Evolutionary conservation across 2,113 vertebrate species (phyloP).

Genomic region (Uria aalge): DNA sequence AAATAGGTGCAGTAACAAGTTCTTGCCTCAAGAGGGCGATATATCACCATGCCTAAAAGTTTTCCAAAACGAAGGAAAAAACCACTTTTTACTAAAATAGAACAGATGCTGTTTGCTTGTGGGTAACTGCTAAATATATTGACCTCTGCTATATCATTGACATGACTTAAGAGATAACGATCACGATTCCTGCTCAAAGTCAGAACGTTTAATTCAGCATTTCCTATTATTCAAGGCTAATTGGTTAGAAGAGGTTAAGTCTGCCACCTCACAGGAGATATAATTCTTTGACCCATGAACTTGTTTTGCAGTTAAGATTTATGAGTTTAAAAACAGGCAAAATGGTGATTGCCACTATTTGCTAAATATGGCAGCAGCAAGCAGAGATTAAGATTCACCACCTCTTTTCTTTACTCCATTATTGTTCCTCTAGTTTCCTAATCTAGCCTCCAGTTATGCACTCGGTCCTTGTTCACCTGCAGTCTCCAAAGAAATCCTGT

Average conservation of each 20-base stretch:
- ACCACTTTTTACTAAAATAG: neutral
- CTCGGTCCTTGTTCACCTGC: neutral
- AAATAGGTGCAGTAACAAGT: neutral
- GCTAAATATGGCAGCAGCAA: neutral
- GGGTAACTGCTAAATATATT: neutral
- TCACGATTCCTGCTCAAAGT: neutral
- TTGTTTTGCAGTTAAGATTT: conserved; percentile 22
- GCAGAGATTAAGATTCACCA: neutral
- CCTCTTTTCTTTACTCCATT: neutral
- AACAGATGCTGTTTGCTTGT: neutral
- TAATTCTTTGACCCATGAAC: conserved; percentile 9
- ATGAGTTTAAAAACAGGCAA: neutral
- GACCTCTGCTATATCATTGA: conserved; percentile 33
- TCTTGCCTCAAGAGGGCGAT: conserved; percentile 66
- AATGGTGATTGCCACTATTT: neutral
- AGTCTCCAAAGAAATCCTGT: neutral
- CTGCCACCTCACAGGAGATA: neutral
- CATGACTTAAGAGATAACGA: neutral
- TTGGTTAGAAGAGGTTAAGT: conserved; percentile 12
- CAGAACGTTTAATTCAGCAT: neutral
- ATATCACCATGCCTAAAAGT: neutral
- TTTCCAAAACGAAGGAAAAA: neutral
- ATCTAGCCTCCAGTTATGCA: neutral
- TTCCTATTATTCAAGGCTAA: conserved; percentile 3
- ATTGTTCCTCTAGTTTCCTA: conserved; percentile 9